Conservation (phyloP, 2,113 vertebrate genomes). For the Malurus elegans region DNA sequence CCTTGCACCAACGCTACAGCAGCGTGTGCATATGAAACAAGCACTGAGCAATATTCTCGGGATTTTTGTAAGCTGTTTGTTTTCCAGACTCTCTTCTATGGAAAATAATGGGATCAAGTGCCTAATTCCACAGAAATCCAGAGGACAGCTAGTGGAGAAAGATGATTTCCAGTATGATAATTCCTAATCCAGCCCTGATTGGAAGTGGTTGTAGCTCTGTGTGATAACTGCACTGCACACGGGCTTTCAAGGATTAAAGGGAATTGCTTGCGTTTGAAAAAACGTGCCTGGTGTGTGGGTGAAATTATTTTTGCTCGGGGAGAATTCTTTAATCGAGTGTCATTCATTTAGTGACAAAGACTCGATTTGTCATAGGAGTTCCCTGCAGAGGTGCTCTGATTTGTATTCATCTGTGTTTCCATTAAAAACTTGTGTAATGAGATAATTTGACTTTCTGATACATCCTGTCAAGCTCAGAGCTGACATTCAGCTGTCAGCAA, state of each 20-base stretch:
- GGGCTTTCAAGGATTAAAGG: slow-evolving; percentile 15
- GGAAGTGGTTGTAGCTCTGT: background rate
- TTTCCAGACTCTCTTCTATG: background rate
- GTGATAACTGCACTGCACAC: background rate
- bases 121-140: background rate
- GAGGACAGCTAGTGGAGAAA: background rate
- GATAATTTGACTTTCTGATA: slow-evolving; percentile 32
- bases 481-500: background rate
- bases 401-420: slow-evolving; percentile 23
- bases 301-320: slow-evolving; percentile 21
- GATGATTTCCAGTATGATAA: background rate
- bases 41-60: background rate
- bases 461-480: background rate
- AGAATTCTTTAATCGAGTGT: slow-evolving; percentile 28
- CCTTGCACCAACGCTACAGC: background rate
- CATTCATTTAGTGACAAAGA: slow-evolving; percentile 15
- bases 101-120: background rate
- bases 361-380: background rate
- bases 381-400: slow-evolving; percentile 26
- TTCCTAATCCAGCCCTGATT: background rate
- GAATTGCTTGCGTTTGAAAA: background rate
- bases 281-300: background rate
- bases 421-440: slow-evolving; percentile 26
- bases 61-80: background rate
- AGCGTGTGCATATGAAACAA: accelerated